Evolutionary conservation across 1,140 invertebrate genomes (phyloP).

Genomic region (Brachionus paranguensis): DNA sequence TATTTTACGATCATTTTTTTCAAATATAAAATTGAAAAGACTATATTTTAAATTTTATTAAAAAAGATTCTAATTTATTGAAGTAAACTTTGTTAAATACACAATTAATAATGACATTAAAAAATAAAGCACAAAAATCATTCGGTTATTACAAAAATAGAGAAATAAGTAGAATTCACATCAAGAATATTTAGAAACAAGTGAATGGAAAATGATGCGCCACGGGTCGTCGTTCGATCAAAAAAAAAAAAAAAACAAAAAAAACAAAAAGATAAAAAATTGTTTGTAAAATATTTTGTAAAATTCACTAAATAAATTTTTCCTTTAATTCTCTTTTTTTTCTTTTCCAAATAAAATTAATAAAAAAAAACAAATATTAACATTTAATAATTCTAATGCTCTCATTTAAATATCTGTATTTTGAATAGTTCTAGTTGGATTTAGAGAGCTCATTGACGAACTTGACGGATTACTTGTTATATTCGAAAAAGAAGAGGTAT

Average conservation of each 20-base stretch:
- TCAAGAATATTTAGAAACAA: neutral
- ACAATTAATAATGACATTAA: neutral
- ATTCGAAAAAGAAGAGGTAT: neutral
- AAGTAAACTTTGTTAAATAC: neutral
- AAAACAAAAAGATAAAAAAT: neutral
- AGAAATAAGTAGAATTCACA: neutral
- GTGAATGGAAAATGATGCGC: neutral
- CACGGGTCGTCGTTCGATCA: neutral
- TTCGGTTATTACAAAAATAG: neutral
- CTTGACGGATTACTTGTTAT: constrained; percentile 25
- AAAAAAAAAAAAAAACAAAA: neutral
- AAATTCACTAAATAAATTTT: neutral
- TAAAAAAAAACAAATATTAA: neutral
- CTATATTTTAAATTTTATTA: too few relatives aligned
- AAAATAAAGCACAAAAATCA: neutral
- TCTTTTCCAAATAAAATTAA: neutral
- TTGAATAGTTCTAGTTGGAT: constrained; percentile 3
- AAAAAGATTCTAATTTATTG: too few relatives aligned
- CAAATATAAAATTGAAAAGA: too few relatives aligned
- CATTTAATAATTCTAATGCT: neutral
- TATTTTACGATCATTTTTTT: too few relatives aligned
- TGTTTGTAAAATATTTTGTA: neutral
- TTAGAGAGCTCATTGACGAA: neutral
- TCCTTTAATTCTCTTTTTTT: neutral
- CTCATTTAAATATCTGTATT: constrained; percentile 22